Conservation (phyloP, 2,113 vertebrate species). For the Gallinago undulata region DNA sequence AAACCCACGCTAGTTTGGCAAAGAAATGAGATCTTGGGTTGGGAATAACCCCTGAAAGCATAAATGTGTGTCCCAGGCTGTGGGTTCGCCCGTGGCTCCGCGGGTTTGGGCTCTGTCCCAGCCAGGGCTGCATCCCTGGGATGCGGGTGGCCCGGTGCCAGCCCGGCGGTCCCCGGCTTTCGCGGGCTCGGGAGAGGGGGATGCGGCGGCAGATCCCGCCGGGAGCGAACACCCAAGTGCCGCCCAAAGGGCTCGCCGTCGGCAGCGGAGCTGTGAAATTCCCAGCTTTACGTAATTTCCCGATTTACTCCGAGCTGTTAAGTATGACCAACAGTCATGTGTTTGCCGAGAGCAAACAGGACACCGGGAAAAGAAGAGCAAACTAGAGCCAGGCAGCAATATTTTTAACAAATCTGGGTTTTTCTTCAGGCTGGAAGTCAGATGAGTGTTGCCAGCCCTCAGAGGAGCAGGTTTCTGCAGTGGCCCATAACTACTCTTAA, state of each 20-base stretch:
- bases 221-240: not conserved
- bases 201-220: fast-evolving
- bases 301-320: not conserved
- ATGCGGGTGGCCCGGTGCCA: not conserved
- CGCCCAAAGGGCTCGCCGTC: not conserved
- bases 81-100: not conserved
- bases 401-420: not conserved
- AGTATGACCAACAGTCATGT: conserved; percentile 58
- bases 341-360: conserved; percentile 17
- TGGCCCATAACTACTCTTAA: not conserved
- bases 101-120: not conserved
- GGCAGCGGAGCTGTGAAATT: conserved; percentile 33
- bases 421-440: not conserved
- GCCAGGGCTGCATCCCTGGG: not conserved
- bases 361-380: not conserved
- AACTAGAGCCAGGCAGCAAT: not conserved
- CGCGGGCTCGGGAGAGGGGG: fast-evolving
- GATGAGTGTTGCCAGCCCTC: not conserved
- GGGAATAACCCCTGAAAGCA: not conserved
- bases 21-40: not conserved
- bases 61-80: fast-evolving
- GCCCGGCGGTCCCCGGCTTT: fast-evolving
- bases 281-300: conserved; percentile 42
- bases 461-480: not conserved
- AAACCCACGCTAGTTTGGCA: not conserved